phyloP scores from a whole-genome alignment of 2,888 invertebrate genomes.

The Zhengitettix transpicula region DNA sequence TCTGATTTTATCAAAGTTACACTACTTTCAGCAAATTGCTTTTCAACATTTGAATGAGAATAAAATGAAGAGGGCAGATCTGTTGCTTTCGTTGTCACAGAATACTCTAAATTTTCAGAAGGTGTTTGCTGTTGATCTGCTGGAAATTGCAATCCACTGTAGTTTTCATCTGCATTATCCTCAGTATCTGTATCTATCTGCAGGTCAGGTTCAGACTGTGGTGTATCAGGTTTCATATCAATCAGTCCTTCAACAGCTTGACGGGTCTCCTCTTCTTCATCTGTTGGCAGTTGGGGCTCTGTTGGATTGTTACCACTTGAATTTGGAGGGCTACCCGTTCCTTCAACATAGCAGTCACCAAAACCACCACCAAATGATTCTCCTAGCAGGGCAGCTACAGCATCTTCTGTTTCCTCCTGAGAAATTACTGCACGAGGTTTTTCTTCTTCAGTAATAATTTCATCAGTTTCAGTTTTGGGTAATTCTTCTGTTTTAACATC shows the following conservation, averaged over 20 bases:
- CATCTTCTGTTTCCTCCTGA: conserved; percentile 85
- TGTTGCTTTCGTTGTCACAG: conserved; percentile 35
- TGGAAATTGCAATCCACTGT: conserved; percentile 27
- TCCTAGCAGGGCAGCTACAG: conserved; percentile 72
- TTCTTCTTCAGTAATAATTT: conserved; percentile 40
- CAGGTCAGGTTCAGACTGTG: conserved; percentile 66
- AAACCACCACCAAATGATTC: conserved; percentile 65
- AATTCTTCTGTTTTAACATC: conserved; percentile 16
- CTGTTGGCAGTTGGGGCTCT: conserved; percentile 32
- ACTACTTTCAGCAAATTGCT: background rate
- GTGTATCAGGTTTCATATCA: conserved; percentile 67
- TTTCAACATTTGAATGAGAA: conserved; percentile 9
- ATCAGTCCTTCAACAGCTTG: conserved; percentile 67
- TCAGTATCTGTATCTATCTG: conserved; percentile 78
- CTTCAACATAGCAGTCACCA: conserved; percentile 37
- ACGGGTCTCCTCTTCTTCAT: conserved; percentile 67
- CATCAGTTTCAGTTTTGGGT: conserved; percentile 31
- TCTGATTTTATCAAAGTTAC: background rate
- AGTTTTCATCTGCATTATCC: conserved; percentile 44
- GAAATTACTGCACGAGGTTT: conserved; percentile 71
- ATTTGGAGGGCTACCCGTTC: conserved; percentile 15
- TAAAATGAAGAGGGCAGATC: conserved; percentile 36
- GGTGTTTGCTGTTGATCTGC: conserved; percentile 31
- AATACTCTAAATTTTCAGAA: conserved; percentile 31
- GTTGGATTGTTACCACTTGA: background rate